A percentile compares a stretch with the other conserved stretches of the same genome.
Conservation (phyloP, 2,797 vertebrate species). For the Myotis daubentonii region DNA sequence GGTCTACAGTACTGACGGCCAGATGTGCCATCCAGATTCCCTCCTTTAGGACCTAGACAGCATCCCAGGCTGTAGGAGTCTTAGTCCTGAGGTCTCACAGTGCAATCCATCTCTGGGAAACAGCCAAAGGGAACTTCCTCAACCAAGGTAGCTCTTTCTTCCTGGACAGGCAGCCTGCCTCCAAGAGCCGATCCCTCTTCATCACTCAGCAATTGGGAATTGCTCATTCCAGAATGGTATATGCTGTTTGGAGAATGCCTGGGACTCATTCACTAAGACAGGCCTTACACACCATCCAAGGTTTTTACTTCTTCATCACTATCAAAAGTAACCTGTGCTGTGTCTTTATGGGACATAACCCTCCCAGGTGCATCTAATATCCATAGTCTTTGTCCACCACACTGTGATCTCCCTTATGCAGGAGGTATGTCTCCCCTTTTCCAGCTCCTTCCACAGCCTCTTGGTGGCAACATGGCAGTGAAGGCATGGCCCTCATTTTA, state of each 20-base stretch:
- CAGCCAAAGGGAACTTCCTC: neutral
- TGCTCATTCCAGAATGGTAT: fast-evolving
- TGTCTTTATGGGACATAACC: neutral
- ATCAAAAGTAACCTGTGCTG: neutral
- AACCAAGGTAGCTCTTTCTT: too few species aligned
- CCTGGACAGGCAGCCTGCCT: neutral
- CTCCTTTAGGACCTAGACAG: neutral
- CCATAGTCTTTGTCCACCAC: neutral
- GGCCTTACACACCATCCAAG: neutral
- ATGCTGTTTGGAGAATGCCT: neutral
- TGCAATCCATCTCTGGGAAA: neutral
- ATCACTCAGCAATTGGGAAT: too few species aligned
- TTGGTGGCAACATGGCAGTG: fast-evolving
- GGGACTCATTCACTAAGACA: neutral
- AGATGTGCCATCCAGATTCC: neutral
- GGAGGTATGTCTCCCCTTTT: too few species aligned
- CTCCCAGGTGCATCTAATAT: neutral
- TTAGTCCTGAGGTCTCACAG: too few species aligned
- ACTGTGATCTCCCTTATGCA: neutral
- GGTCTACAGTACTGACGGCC: too few species aligned
- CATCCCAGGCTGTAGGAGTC: too few species aligned
- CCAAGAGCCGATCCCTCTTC: neutral
- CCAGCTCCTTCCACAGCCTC: neutral
- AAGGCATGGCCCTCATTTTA: neutral
- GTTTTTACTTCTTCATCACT: too few species aligned